Evolutionary conservation across 2,797 vertebrate species (phyloP), one percentile per base, ranked within the genome.

Genomic region (Setipinna tenuifilis): DNA sequence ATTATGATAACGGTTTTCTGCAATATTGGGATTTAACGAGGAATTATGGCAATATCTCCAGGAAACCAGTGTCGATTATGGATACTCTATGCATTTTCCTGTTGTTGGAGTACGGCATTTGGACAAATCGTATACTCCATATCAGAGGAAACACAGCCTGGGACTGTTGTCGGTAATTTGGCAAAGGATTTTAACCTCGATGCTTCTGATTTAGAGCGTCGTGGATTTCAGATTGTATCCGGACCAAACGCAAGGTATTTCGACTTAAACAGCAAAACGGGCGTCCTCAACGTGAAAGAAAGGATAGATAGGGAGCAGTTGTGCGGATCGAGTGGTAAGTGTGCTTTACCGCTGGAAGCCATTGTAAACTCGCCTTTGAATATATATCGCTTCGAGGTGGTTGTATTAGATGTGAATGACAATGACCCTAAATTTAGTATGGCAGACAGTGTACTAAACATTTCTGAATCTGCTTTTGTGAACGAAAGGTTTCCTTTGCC

Each of bases 171-270:
- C 14, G 95, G 95, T 23, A 96, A 95, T 89, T 89, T 96, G 65
- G 95, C 91, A 0, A 95, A 94, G 89, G 95, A 95, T 92, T 91
- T 96, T 80, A 93, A 95, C 44, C 85, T 95, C 46, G 94, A 92
- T 41, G 35, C 90, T 4, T 85, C 90, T 35, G 94, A 95, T 19
- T 84, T 96, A 83, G 93, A 93, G 86, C 85, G 87, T 11, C 92
- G 94, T 90, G 93, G 91, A 89, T 91, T 96, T 0, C 93, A 92
- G 65, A 90, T 96, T 5, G 91, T 92, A 62, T 81, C 85, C 4
- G 90, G 87, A 86, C 83, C 87, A 21, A 91, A 88, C 65, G 87
- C 83, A 48, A 89, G 90, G 80, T 91, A 91, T 89, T 90, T 92
- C n/a, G 86, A 89, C 78, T 75, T 91, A 28, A 91, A 91, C 89